Conservation (phyloP, 2,888 invertebrate genomes). For the Cephus spinipes region DNA sequence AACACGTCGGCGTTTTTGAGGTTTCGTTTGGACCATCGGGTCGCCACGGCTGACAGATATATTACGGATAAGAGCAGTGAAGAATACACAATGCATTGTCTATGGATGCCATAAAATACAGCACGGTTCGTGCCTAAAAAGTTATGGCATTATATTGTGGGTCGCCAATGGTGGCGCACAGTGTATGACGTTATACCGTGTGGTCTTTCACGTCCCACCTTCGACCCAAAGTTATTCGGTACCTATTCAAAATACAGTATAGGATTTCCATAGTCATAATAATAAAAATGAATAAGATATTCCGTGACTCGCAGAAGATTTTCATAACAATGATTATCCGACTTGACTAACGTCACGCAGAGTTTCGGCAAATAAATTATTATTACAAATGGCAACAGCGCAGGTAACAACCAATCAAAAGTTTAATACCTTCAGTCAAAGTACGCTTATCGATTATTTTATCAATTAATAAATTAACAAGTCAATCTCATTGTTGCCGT, state of each 20-base stretch:
- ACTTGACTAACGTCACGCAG: neutral
- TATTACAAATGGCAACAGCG: neutral
- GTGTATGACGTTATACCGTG: neutral
- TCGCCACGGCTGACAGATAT: constrained; percentile 21
- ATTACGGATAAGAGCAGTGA: constrained; percentile 27
- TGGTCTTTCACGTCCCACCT: neutral
- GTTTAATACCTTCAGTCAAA: neutral
- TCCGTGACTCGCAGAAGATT: neutral
- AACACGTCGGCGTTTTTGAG: constrained; percentile 21
- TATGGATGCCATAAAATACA: constrained; percentile 24
- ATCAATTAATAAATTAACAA: neutral
- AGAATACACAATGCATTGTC: constrained; percentile 28
- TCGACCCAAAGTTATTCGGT: neutral
- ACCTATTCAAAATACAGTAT: neutral
- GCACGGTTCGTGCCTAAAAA: constrained; percentile 15
- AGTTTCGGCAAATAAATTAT: neutral
- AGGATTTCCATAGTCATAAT: neutral
- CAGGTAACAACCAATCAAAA: neutral
- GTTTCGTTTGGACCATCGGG: constrained; percentile 17
- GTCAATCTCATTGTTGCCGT: neutral
- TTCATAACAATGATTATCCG: neutral
- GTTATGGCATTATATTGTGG: constrained; percentile 20
- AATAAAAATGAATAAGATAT: neutral
- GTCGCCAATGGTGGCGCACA: neutral
- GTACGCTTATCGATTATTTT: neutral